phyloP scores from a whole-genome alignment of 2,797 vertebrate genomes.

The Rhinella marina region DNA sequence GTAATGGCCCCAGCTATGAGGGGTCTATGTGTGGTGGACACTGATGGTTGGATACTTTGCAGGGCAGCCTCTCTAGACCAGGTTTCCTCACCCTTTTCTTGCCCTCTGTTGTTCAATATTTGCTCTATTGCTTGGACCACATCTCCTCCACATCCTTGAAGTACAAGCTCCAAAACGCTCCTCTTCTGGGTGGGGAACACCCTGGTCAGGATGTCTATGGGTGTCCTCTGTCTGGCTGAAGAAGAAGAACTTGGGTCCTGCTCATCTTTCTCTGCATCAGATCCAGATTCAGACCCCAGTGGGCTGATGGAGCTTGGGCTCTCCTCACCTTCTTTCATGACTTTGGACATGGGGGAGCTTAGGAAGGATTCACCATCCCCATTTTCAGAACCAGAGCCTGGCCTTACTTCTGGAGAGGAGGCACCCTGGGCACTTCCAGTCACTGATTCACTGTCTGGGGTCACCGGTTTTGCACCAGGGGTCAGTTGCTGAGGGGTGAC shows the following conservation, averaged over 20 bases:
- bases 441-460: slow-evolving; percentile 87
- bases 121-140: slow-evolving; percentile 99
- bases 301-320: slow-evolving; percentile 94
- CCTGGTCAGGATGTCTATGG: slow-evolving; percentile 94
- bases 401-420: slow-evolving; percentile 90
- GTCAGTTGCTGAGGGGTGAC: slow-evolving; percentile 79
- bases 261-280: slow-evolving; percentile 91
- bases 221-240: slow-evolving; percentile 90
- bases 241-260: slow-evolving; percentile 82
- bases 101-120: slow-evolving; percentile 94
- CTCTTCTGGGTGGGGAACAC: slow-evolving; percentile 96
- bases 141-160: slow-evolving; percentile 96
- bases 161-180: slow-evolving; percentile 92
- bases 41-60: slow-evolving; percentile 74
- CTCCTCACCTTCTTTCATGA: slow-evolving; percentile 87
- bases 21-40: slow-evolving; percentile 83
- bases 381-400: slow-evolving; percentile 92
- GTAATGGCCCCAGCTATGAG: slow-evolving; percentile 91
- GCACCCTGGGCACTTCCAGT: slow-evolving; percentile 76
- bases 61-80: slow-evolving; percentile 84
- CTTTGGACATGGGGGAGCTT: slow-evolving; percentile 86
- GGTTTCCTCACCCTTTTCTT: slow-evolving; percentile 78
- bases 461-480: slow-evolving; percentile 80
- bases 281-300: slow-evolving; percentile 91
- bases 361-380: slow-evolving; percentile 93